Base-by-base conservation (phyloP, 2,888 invertebrate genomes). In the Athalia cordata region DNA sequence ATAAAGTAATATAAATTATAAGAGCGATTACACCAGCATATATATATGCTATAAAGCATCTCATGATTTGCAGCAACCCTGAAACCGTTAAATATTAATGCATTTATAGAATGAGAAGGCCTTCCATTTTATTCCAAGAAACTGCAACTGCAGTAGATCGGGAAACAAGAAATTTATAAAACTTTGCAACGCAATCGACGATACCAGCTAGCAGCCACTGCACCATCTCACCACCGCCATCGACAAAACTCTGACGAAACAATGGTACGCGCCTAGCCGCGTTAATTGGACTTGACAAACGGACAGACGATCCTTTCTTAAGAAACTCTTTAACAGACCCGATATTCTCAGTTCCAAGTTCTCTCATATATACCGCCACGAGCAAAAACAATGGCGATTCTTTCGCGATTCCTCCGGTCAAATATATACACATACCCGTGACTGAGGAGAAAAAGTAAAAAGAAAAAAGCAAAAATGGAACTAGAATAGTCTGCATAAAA, bases 271-370 rank as follows among this genome's bases (percentile, higher is more conserved):
- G 72, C 52, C 72, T 45, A 72, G 59, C 59, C 72, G 29, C 29
- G 72, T 72, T 72, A 72, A 72, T 72, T 72, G 72, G 72, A 72
- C 57, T 72, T 72, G 72, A 72, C 57, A 72, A 72, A 72, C 72
- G 72, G 72, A 72, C 72, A 72, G 72, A 72, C 45, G 72, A 72
- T 72, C 72, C 72, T 72, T 72, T 72, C 15, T 72, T 59, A n/a
- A 11, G 6, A 68, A 52, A 5, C 29, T 29, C 29, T 29, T 29
- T 8, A 68, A 70, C 70, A 57, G 13, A 59, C 55, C 55, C 45
- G 6, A 57, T 57, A 45, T 59, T 59, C 11, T 13, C 45, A 2
- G n/a, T 6, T 9, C 52, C 52, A 11, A 9, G 52, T 11, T 11
- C 52, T 9, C 52, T 11, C 11, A 7, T 52, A 11, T 11, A 52